Evolutionary conservation across 2,797 vertebrate genomes (phyloP), one percentile per base, ranked within the genome.

Genomic region (Siniperca obscura): DNA sequence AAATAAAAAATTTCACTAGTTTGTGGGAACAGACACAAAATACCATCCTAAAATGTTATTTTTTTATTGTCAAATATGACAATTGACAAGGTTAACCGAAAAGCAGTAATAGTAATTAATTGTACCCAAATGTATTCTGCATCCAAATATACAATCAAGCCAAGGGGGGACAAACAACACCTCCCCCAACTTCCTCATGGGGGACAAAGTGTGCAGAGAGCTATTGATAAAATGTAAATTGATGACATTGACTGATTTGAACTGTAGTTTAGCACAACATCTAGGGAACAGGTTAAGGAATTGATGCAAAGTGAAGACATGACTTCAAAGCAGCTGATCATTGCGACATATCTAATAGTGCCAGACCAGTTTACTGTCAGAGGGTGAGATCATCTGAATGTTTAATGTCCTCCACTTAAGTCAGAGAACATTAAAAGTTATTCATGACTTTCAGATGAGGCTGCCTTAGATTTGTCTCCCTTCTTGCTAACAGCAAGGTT

Each of bases 171-270:
- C 50, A 70, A 69, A 53, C 46, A 1, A 48, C 40, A 34, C 22
- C 68, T 53, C 38, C 48, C 27, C 12, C 0, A 65, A 42, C 40
- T 73, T 4, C 56, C 40, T 46, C 2, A 2, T 42, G 11, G 5
- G 22, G 19, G 12, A 42, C 55, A 69, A 5, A 34, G 48, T 46
- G 46, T 74, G 5, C 40, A 60, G 61, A 68, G 69, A 46, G 21
- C 64, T 56, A 25, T 73, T 62, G 64, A 77, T 48, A 50, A 77
- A 53, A 74, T 59, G 56, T 25, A 44, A 22, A 53, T 83, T 27
- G 53, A 36, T 70, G 53, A 65, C 71, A 44, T 8, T 44, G 52
- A 70, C 12, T 38, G 67, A 52, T 70, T 38, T 80, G 40, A 67
- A 30, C 1, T 30, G 40, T 52, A 53, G 21, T 66, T 76, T 36